These are phyloP conservation scores for Myrmecobius fasciatus DNA, from an alignment of 2,113 vertebrate species.

Conservation along the genomic window DNA sequence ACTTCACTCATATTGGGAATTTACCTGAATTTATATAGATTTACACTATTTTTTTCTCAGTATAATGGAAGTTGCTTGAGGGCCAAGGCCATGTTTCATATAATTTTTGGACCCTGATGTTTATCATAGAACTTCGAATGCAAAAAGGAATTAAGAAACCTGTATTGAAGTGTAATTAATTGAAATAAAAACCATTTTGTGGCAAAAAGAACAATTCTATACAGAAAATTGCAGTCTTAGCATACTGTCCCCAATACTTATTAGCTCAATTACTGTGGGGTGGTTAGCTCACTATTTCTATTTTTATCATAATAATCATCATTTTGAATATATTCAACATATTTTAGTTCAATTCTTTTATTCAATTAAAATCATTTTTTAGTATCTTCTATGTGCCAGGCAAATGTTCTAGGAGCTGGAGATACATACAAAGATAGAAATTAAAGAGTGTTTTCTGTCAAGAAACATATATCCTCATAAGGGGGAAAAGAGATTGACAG, in stretches of 20 bases:
- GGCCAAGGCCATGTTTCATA: neutral
- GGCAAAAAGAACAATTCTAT: neutral
- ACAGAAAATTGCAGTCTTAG: neutral
- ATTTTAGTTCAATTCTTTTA: neutral
- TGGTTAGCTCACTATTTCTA: neutral
- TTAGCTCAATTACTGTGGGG: neutral
- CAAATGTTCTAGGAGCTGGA: neutral
- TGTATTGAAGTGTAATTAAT: neutral
- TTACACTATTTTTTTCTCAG: neutral
- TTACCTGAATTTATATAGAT: neutral
- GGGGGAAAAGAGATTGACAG: neutral
- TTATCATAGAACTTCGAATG: neutral
- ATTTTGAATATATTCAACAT: neutral
- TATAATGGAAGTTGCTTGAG: neutral
- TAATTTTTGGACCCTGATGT: neutral
- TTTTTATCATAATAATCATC: neutral
- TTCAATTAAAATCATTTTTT: neutral
- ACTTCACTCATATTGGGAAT: neutral
- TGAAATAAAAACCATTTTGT: neutral
- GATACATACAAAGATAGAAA: neutral
- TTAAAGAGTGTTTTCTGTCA: neutral
- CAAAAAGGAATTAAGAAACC: neutral
- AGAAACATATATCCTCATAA: neutral
- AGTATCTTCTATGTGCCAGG: neutral
- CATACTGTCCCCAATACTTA: neutral